Conservation (phyloP, 2,113 vertebrate genomes). For the Mirounga angustirostris region DNA sequence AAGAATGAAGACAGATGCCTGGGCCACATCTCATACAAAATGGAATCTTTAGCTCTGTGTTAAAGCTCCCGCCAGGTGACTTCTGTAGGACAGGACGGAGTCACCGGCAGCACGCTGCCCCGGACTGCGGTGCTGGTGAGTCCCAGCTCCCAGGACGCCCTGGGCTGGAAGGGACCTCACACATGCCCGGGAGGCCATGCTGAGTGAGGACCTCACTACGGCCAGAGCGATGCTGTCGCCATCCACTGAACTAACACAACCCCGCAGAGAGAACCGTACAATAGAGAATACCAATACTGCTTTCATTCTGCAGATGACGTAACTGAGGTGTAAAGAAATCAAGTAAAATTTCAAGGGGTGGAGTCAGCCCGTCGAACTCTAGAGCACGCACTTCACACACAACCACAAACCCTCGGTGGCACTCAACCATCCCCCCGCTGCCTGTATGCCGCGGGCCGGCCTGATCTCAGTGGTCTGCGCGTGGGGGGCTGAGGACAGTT, state of each 20-base stretch:
- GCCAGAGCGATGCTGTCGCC: no score
- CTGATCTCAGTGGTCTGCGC: accelerated
- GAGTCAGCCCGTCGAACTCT: neutral
- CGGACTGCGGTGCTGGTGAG: neutral
- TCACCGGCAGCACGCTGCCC: neutral
- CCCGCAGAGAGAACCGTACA: neutral
- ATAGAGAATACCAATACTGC: no score
- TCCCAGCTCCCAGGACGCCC: neutral
- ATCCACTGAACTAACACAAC: no score
- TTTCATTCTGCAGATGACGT: neutral
- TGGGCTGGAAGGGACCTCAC: neutral
- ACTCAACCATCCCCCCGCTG: neutral
- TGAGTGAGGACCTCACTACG: neutral
- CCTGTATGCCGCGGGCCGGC: neutral
- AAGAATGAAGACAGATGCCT: no score
- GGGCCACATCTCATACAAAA: neutral
- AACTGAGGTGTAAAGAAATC: neutral
- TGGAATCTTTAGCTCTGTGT: neutral
- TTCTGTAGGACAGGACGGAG: neutral
- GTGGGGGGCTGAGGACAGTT: neutral
- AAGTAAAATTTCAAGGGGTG: neutral
- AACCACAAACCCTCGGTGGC: neutral
- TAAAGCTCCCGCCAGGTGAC: neutral
- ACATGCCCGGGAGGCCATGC: neutral
- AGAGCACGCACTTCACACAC: neutral